phyloP scores from a whole-genome alignment of 2,888 invertebrate genomes.

The Anarsia innoxiella region DNA sequence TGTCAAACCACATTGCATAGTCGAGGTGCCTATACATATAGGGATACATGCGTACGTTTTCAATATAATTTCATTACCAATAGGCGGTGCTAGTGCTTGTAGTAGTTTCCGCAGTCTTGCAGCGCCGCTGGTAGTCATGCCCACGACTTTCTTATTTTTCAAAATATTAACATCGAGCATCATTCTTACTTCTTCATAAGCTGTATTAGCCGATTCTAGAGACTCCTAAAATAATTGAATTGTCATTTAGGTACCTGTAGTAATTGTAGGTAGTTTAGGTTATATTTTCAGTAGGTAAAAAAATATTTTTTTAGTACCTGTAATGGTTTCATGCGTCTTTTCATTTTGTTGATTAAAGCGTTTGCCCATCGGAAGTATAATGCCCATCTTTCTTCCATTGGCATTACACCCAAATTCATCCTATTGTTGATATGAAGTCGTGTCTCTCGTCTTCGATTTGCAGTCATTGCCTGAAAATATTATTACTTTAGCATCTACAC shows the following conservation, averaged over 20 bases:
- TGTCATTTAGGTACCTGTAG: not conserved
- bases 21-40: too few relatives aligned
- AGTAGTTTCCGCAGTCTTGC: slow-evolving; percentile 79
- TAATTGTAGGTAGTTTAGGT: not conserved
- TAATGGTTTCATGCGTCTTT: slow-evolving; percentile 24
- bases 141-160: slow-evolving; percentile 72
- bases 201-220: slow-evolving; percentile 22
- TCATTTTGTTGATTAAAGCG: slow-evolving; percentile 20
- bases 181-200: slow-evolving; percentile 67
- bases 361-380: slow-evolving; percentile 48
- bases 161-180: slow-evolving; percentile 73
- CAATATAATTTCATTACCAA: too few relatives aligned
- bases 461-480: slow-evolving; percentile 32
- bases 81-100: slow-evolving; percentile 76
- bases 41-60: too few relatives aligned
- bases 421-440: slow-evolving; percentile 16
- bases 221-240: slow-evolving; percentile 25
- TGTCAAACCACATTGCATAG: too few relatives aligned
- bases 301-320: slow-evolving; percentile 37
- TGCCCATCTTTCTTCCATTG: slow-evolving; percentile 39
- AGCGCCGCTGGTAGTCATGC: slow-evolving; percentile 87
- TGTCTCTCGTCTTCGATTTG: slow-evolving; percentile 16
- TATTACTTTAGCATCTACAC: too few relatives aligned
- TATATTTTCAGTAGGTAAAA: not conserved
- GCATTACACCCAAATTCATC: slow-evolving; percentile 24